Conservation (phyloP, 2,888 invertebrate genomes). For the Ornithoptera alexandrae region DNA sequence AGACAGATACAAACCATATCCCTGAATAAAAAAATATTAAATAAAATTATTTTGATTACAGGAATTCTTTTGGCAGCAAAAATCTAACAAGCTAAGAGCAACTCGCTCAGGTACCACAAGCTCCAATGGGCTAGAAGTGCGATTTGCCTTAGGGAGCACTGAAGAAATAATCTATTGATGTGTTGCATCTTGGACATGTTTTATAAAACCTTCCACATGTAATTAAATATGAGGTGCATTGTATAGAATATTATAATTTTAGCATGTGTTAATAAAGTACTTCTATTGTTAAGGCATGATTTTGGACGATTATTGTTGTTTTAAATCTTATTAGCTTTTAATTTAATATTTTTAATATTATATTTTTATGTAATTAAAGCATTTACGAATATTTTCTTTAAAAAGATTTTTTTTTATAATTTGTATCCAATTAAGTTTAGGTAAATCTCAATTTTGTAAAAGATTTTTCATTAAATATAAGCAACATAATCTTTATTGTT, state of each 20-base stretch:
- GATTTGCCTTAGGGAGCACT: conserved; percentile 7
- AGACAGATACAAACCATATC: too few species aligned
- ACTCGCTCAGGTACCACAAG: background rate
- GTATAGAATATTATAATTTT: conserved; percentile 33
- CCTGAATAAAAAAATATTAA: too few species aligned
- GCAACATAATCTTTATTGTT: conserved; percentile 43
- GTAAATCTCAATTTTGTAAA: conserved; percentile 72
- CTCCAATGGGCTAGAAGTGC: background rate
- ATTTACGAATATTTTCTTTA: conserved; percentile 57
- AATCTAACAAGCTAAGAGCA: background rate
- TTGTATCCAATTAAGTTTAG: conserved; percentile 56
- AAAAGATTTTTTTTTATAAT: conserved; percentile 45
- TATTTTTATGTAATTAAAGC: conserved; percentile 54
- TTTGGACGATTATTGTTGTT: conserved; percentile 33
- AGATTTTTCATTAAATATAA: conserved; percentile 72
- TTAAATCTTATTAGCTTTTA: conserved; percentile 37
- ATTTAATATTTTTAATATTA: conserved; percentile 39
- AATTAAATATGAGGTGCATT: conserved; percentile 32
- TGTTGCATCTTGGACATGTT: conserved; percentile 29
- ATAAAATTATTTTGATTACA: conserved; percentile 5
- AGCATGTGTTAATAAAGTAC: conserved; percentile 30
- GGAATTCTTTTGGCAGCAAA: conserved; percentile 14
- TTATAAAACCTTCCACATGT: conserved; percentile 34
- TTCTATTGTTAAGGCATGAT: conserved; percentile 36
- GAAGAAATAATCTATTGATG: conserved; percentile 25